phyloP scores from a whole-genome alignment of 2,113 vertebrate species.

The Romanogobio albipinnatus region DNA sequence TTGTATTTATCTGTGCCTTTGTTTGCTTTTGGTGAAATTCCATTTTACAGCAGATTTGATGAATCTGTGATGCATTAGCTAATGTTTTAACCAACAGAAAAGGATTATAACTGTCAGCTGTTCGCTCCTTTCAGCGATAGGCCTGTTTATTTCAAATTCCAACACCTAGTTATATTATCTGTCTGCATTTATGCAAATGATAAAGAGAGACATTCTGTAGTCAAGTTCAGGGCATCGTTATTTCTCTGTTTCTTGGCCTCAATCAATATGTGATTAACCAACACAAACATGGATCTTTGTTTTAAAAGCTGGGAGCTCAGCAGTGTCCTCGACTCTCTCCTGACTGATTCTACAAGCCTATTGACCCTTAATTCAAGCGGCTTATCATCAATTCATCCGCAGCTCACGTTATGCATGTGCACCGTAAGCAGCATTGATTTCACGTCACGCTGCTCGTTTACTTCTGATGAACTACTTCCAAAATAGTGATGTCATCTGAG shows the following conservation, averaged over 20 bases:
- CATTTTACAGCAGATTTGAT: not conserved
- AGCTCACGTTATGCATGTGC: slow-evolving; percentile 70
- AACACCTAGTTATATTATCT: not conserved
- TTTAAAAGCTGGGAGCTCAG: slow-evolving; percentile 70
- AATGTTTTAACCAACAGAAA: not conserved
- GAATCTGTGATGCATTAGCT: not conserved
- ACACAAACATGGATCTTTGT: slow-evolving; percentile 76
- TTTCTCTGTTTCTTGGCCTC: slow-evolving; percentile 66
- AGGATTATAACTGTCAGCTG: not conserved
- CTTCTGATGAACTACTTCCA: slow-evolving; percentile 77
- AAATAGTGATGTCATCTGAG: slow-evolving; percentile 75
- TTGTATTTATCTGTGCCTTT: slow-evolving; percentile 22
- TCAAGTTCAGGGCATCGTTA: slow-evolving; percentile 64
- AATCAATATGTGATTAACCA: slow-evolving; percentile 78
- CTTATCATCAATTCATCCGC: slow-evolving; percentile 64
- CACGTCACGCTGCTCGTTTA: slow-evolving; percentile 76
- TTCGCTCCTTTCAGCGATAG: not conserved
- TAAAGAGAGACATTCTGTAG: slow-evolving; percentile 33
- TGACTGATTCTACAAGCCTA: slow-evolving; percentile 31
- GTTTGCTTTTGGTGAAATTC: slow-evolving; percentile 28
- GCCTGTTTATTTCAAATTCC: not conserved
- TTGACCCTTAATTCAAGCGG: slow-evolving; percentile 57
- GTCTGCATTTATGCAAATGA: not conserved
- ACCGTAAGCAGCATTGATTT: slow-evolving; percentile 71
- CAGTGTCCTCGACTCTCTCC: slow-evolving; percentile 53